A percentile compares a stretch with the other conserved stretches of the same genome.
Evolutionary conservation across 2,797 vertebrate species (phyloP).

Genomic region (Chloroceryle inda): DNA sequence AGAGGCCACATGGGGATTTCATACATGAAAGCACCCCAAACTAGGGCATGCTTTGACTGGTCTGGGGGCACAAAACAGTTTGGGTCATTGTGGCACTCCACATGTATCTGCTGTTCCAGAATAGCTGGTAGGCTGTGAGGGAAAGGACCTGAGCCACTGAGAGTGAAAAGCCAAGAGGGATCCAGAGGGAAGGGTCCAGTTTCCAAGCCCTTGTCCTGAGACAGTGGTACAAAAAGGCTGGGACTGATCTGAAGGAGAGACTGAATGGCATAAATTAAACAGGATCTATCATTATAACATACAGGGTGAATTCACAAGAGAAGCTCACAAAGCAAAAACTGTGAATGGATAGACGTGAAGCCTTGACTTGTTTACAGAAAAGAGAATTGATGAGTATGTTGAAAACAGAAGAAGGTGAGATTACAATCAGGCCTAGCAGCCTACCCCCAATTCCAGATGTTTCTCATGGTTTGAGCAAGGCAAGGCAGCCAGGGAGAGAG

Average conservation of each 20-base stretch:
- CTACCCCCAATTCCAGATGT: not conserved
- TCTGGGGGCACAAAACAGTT: not conserved
- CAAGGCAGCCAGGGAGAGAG: not conserved
- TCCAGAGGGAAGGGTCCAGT: not conserved
- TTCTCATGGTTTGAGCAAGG: not conserved
- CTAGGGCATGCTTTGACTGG: not conserved
- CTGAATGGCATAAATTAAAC: not conserved
- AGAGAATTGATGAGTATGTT: not conserved
- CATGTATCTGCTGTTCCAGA: not conserved
- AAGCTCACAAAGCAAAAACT: not conserved
- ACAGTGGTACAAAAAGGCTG: not conserved
- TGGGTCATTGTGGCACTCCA: not conserved
- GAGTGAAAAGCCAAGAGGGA: not conserved
- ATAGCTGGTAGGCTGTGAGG: not conserved
- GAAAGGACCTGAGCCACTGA: not conserved
- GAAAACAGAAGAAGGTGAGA: not conserved
- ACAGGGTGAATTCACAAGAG: not conserved
- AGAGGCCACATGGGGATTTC: not conserved
- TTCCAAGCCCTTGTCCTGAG: slow-evolving; percentile 2
- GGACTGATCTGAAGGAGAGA: not conserved
- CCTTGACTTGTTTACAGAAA: slow-evolving; percentile 15
- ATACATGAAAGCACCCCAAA: not conserved
- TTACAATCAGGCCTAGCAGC: not conserved
- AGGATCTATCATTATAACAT: not conserved
- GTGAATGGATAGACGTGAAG: not conserved